Conservation (phyloP, 2,797 vertebrate genomes). For the Diglossa cyanea region DNA sequence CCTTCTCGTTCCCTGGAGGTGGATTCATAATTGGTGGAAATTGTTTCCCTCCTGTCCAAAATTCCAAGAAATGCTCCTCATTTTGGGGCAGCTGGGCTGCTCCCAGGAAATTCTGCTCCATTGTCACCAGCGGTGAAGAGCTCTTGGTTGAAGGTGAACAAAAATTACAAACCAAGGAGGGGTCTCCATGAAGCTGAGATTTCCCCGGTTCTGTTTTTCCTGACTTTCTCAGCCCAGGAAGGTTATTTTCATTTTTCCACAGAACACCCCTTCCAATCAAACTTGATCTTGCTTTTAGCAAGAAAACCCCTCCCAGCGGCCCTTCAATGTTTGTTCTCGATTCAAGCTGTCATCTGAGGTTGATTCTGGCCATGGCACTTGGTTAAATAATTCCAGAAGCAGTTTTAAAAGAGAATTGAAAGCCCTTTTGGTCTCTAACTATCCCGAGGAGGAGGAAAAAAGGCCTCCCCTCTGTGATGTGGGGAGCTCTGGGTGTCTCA, state of each 20-base stretch:
- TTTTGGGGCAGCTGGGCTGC: not conserved
- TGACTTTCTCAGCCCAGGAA: not conserved
- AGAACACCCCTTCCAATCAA: not conserved
- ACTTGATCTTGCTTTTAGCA: not conserved
- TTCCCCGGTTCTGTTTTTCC: not conserved
- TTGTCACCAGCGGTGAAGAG: not conserved
- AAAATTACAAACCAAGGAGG: not conserved
- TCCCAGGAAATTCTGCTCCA: not conserved
- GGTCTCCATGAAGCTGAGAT: not conserved
- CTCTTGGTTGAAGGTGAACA: not conserved
- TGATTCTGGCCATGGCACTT: not conserved
- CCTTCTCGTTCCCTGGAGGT: not conserved
- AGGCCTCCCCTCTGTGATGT: not conserved
- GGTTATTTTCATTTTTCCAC: not conserved
- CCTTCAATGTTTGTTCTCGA: not conserved
- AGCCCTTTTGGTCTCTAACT: not conserved
- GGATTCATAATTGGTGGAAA: not conserved
- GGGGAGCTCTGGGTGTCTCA: not conserved
- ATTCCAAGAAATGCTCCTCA: not conserved
- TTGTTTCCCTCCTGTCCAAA: not conserved
- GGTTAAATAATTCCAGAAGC: not conserved
- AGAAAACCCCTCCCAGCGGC: not conserved
- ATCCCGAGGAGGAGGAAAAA: not conserved
- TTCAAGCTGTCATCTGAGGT: not conserved
- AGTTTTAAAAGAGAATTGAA: not conserved